Base-by-base conservation (phyloP, 92 coral and sea anemone species). In the Epizoanthus ramosus region DNA sequence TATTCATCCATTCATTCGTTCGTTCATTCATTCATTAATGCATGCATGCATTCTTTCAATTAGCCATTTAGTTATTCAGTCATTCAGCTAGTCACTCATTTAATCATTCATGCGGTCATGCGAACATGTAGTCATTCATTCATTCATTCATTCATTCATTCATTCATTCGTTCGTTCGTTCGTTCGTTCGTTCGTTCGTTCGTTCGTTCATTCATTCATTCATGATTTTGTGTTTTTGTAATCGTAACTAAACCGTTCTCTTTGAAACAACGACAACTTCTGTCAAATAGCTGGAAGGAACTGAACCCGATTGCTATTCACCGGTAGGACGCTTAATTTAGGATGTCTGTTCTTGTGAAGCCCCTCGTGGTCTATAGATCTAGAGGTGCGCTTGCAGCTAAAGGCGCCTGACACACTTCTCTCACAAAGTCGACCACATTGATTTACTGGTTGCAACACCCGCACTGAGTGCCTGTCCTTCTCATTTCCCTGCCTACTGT, bases 251-350 rank as follows among this genome's bases (percentile, higher is more conserved):
- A 28, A 28, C 31, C 31, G 31, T 63, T 8, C 23, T 6, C 50
- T 43, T 43, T 43, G 50, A 9, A 43, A 9, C 50, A 43, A 43
- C 50, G 68, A 25, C 22, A 22, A 17, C 35, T 35, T 75, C 47
- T 76, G 70, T 5, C 57, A 43, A 22, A 63, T 61, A 43, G 53
- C 23, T 39, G 82, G 82, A 13, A 77, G 59, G 25, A 9, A 53
- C 22, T 14, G 39, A 15, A 24, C 70, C 8, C 33, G 69, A 76
- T 77, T 15, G 13, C 25, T 77, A 21, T 31, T 22, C 56, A 1
- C 82, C 8, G 37, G 12, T 4, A 19, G 39, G 35, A 7, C 58
- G 18, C 15, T 3, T 61, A 21, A 22, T 63, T 77, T 37, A 5
- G 21, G n/a, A 17, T 19, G 18, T 63, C 33, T 77, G 39, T 37